phyloP scores from a whole-genome alignment of 2,113 vertebrate genomes.

The Cinclus mexicanus region DNA sequence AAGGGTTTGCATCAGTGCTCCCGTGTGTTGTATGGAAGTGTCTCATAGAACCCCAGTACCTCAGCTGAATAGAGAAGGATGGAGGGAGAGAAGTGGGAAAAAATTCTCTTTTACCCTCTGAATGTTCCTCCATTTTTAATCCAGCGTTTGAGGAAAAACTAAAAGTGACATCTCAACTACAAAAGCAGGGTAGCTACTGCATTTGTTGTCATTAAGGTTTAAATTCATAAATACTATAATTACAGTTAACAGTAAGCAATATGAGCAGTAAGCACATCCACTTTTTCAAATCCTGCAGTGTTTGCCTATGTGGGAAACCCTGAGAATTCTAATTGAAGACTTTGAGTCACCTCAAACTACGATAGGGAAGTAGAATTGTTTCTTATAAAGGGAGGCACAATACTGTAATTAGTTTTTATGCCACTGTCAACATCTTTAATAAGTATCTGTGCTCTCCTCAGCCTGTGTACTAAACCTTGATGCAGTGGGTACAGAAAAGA shows the following conservation, averaged over 20 bases:
- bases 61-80: neutral
- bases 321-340: constrained; percentile 58
- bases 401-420: constrained; percentile 65
- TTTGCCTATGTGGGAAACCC: constrained; percentile 4
- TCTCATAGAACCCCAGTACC: neutral
- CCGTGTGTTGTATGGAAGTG: neutral
- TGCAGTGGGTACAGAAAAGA: neutral
- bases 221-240: constrained; percentile 49
- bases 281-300: constrained; percentile 30
- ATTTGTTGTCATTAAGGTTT: constrained; percentile 20
- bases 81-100: fast-evolving
- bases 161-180: neutral
- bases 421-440: constrained; percentile 55
- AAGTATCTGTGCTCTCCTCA: constrained; percentile 25
- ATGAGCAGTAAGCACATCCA: constrained; percentile 9
- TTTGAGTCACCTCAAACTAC: constrained; percentile 47
- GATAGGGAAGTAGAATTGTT: constrained; percentile 6
- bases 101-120: neutral
- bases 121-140: neutral
- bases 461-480: constrained; percentile 8
- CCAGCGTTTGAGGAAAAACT: neutral
- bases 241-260: neutral
- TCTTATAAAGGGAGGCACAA: constrained; percentile 42
- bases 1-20: neutral
- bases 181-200: neutral